These are phyloP conservation scores for Tupiocoris notatus DNA, from an alignment of 2,888 invertebrate genomes.

Conservation along the genomic window DNA sequence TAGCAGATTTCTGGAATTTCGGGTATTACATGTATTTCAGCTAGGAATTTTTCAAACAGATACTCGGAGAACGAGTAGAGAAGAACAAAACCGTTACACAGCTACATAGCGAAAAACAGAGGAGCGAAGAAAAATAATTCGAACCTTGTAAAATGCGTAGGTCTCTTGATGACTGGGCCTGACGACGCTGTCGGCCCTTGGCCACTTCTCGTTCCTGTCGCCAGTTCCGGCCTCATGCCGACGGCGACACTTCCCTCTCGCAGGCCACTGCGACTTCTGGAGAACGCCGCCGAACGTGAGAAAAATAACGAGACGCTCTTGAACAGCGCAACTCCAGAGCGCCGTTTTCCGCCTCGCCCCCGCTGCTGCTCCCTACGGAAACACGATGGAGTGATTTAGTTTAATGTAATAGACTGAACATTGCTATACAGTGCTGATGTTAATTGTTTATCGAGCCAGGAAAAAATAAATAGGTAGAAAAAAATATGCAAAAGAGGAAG, in stretches of 20 bases:
- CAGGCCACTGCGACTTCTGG: neutral
- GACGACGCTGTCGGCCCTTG: slow-evolving; percentile 3
- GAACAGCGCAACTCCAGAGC: slow-evolving; percentile 41
- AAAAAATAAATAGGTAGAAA: too few species aligned
- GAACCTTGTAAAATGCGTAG: slow-evolving; percentile 38
- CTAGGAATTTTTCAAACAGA: too few species aligned
- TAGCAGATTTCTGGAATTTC: too few species aligned
- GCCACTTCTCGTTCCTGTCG: slow-evolving; percentile 7
- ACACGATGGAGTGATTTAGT: too few species aligned
- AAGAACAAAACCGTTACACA: too few species aligned
- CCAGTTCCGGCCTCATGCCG: slow-evolving; percentile 1
- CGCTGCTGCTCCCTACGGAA: neutral
- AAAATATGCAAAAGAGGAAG: too few species aligned
- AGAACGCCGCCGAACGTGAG: slow-evolving; percentile 6
- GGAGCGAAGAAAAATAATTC: too few species aligned
- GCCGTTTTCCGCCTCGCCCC: slow-evolving; percentile 28
- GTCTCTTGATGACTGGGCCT: slow-evolving; percentile 27
- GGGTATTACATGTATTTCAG: too few species aligned
- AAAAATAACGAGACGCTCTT: slow-evolving; percentile 35
- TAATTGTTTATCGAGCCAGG: too few species aligned
- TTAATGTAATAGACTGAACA: neutral
- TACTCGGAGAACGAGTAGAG: too few species aligned
- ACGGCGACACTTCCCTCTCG: neutral
- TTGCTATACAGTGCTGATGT: too few species aligned
- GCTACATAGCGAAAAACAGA: too few species aligned